phyloP scores from a whole-genome alignment of 2,797 vertebrate species.

The Pseudochirops corinnae region DNA sequence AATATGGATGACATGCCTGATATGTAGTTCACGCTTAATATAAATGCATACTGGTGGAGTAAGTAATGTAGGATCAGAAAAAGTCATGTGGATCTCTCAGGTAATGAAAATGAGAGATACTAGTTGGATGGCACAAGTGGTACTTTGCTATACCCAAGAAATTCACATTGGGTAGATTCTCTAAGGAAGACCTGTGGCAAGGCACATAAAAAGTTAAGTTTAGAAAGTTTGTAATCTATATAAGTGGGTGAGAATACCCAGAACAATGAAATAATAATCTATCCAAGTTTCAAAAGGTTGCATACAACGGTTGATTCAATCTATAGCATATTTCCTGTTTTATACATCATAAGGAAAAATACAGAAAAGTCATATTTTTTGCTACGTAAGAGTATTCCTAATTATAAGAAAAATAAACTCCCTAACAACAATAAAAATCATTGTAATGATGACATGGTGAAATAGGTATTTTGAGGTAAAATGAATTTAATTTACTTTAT shows the following conservation, averaged over 20 bases:
- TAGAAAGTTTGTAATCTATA: neutral
- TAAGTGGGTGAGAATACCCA: neutral
- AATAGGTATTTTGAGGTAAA: slow-evolving; percentile 14
- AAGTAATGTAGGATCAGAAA: neutral
- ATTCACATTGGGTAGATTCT: neutral
- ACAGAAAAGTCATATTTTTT: neutral
- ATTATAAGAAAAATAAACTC: neutral
- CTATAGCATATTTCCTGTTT: neutral
- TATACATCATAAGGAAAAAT: neutral
- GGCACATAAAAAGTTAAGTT: neutral
- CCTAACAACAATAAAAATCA: slow-evolving; percentile 5
- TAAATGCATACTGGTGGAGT: neutral
- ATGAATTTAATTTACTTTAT: slow-evolving; percentile 39
- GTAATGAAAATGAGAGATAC: neutral
- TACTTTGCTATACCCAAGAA: neutral
- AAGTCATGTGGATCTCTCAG: neutral
- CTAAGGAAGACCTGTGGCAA: neutral
- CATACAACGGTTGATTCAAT: neutral
- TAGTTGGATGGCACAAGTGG: neutral
- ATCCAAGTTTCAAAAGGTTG: neutral
- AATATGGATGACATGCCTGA: neutral
- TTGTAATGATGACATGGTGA: slow-evolving; percentile 8
- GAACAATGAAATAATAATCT: neutral
- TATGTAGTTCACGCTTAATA: neutral
- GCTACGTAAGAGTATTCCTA: neutral